phyloP scores from a whole-genome alignment of 2,797 vertebrate species.

The Platyrinchus mystaceus region DNA sequence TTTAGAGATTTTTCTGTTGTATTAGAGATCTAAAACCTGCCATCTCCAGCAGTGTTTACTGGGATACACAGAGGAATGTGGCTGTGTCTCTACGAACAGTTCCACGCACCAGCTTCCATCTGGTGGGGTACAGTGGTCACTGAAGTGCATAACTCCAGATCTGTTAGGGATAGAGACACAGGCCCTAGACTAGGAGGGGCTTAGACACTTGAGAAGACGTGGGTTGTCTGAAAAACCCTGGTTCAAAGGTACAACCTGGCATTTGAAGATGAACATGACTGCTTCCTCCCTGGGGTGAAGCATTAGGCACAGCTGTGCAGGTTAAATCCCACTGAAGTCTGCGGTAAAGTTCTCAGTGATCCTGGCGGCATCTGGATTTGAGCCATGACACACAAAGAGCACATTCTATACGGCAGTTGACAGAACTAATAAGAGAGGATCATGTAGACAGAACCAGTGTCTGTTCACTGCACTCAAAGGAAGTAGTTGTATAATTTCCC shows the following conservation, averaged over 20 bases:
- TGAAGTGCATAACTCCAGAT: neutral
- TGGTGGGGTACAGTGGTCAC: no score
- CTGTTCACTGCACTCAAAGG: neutral
- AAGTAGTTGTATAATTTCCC: neutral
- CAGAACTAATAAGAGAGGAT: slow-evolving; percentile 43
- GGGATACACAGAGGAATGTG: neutral
- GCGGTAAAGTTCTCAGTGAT: neutral
- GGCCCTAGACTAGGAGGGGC: neutral
- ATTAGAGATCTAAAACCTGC: neutral
- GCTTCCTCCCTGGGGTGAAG: neutral
- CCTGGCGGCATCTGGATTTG: slow-evolving; percentile 13
- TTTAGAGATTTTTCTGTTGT: neutral
- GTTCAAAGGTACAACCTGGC: neutral
- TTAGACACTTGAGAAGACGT: neutral
- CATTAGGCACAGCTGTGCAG: slow-evolving; percentile 38
- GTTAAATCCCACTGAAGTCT: slow-evolving; percentile 19
- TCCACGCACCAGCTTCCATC: neutral
- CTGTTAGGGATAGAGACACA: fast-evolving
- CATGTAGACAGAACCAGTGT: neutral
- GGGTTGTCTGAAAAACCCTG: neutral
- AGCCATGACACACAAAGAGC: slow-evolving; percentile 33
- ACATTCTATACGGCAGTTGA: neutral
- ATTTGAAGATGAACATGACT: neutral
- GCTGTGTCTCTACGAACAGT: neutral
- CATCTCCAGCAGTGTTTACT: neutral